Conservation (phyloP, 2,113 vertebrate genomes). For the Ranitomeya variabilis region DNA sequence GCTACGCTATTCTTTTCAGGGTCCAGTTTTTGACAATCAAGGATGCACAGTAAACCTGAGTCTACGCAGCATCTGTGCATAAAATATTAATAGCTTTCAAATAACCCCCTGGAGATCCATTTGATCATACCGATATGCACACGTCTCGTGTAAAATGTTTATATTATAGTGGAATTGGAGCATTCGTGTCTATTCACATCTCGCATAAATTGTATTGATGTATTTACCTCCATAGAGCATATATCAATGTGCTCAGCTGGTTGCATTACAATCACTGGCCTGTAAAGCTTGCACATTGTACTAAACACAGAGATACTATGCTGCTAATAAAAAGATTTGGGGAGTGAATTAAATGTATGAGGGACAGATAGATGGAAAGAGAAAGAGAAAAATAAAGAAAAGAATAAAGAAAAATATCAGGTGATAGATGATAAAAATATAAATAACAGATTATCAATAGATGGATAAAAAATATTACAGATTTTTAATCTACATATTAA, state of each 20-base stretch:
- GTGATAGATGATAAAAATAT: too few relatives aligned
- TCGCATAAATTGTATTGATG: conserved; percentile 48
- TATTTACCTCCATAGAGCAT: conserved; percentile 27
- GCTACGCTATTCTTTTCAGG: background rate
- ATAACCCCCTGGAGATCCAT: conserved; percentile 31
- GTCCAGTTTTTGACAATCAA: conserved; percentile 9
- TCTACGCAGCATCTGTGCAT: conserved; percentile 49
- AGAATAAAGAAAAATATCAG: too few relatives aligned
- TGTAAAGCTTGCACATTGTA: background rate
- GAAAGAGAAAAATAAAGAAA: too few relatives aligned
- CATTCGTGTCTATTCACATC: conserved; percentile 38
- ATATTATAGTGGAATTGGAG: conserved; percentile 42
- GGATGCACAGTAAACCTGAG: conserved; percentile 26
- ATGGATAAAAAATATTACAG: background rate
- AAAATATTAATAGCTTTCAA: conserved; percentile 51
- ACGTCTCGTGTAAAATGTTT: conserved; percentile 47
- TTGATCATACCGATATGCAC: conserved; percentile 33
- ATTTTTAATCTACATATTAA: background rate
- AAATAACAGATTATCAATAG: background rate
- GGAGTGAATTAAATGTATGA: too few relatives aligned
- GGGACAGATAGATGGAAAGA: too few relatives aligned
- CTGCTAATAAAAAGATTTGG: background rate
- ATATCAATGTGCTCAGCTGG: conserved; percentile 32
- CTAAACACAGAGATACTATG: background rate
- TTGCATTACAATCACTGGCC: background rate